Evolutionary conservation across 2,797 vertebrate species (phyloP), one percentile per base, ranked within the genome.

Genomic region (Pogonophryne albipinna): DNA sequence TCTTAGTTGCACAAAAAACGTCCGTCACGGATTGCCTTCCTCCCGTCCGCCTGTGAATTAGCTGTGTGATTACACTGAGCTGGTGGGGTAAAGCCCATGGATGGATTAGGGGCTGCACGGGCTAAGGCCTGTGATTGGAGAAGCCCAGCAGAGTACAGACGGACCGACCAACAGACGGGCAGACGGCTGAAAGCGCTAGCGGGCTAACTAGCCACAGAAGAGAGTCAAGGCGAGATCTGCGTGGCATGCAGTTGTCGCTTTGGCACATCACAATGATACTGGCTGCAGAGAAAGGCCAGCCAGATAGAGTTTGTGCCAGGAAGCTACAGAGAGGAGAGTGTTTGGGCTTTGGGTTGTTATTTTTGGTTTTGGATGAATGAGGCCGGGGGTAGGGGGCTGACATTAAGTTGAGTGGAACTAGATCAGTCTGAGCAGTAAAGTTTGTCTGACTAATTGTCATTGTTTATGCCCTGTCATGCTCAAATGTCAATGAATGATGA

Each of bases 21-120:
- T 91, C 93, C 93, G 93, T 95, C 93, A 94, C 92, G 93, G 93
- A 93, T 94, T 91, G 91, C 91, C 91, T 92, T 93, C 92, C 93
- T 88, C 89, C 90, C 88, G 76, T 93, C 92, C 87, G 92, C 91
- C 89, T 94, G 93, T 92, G 93, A 94, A 94, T 94, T 93, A 94
- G 91, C 88, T 82, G 89, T 89, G 92, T 93, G 93, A 94, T 94
- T 95, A 94, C 93, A 94, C 90, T 91, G 92, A 94, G 93, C 93
- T 89, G 88, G 88, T 89, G 83, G 89, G 90, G 88, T 86, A 89
- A 87, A 90, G 90, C 87, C 86, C 82, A 62, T 66, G 87, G 85
- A 88, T 89, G 92, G 93, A 94, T 95, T 94, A 94, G 80, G 79
- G 89, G 85, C 85, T 87, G 87, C 87, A 80, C 42, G 52, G 77